phyloP scores from a whole-genome alignment of 53 echinoderm and acorn worm genomes.

The Echinometra lucunter region DNA sequence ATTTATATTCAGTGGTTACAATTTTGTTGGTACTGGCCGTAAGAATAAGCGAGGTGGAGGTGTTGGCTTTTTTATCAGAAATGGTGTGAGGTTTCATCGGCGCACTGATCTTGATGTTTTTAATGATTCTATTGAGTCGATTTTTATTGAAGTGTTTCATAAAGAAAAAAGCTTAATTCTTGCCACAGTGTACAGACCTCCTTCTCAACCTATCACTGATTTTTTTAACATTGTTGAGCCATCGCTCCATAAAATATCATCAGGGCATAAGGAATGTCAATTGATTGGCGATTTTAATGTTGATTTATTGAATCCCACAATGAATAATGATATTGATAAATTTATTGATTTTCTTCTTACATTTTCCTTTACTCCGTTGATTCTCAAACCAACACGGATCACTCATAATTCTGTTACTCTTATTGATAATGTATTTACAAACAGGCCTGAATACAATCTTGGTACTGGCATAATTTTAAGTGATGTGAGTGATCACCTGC shows the following conservation, averaged over 20 bases:
- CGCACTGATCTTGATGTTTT: too few relatives aligned
- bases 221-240: background rate
- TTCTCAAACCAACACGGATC: too few relatives aligned
- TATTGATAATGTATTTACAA: too few relatives aligned
- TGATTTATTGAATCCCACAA: background rate
- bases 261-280: background rate
- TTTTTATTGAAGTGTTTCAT: background rate
- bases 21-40: background rate
- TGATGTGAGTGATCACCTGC: background rate
- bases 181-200: slow-evolving; percentile 11
- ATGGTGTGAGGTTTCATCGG: background rate
- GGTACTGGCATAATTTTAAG: too few relatives aligned
- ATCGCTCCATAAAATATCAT: background rate
- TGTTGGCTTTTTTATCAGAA: background rate
- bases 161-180: background rate
- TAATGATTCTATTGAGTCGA: background rate
- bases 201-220: background rate
- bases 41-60: slow-evolving; percentile 4
- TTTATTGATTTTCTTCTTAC: background rate
- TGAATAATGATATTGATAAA: background rate
- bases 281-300: background rate
- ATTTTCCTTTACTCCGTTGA: slow-evolving; percentile 1
- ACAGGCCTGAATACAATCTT: too few relatives aligned
- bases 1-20: background rate
- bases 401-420: too few relatives aligned